Evolutionary conservation across 2,797 vertebrate genomes (phyloP).

Genomic region (Bryconaethiops microstoma): DNA sequence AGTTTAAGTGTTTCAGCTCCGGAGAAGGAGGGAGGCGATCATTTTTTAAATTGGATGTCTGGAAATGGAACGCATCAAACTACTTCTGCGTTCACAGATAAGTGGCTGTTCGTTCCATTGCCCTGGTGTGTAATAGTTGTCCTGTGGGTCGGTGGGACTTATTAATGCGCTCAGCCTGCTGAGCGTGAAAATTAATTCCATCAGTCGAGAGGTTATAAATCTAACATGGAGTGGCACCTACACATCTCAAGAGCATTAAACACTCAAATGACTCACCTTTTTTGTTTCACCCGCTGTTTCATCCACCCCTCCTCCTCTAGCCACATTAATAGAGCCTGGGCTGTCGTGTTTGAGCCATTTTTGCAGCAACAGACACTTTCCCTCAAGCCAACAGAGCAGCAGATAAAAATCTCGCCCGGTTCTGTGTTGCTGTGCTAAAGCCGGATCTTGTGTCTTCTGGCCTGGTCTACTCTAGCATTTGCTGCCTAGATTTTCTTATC

Average conservation of each 20-base stretch:
- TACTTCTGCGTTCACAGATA: conserved; percentile 12
- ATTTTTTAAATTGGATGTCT: not conserved
- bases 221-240: conserved; percentile 47
- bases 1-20: not conserved
- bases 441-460: conserved; percentile 61
- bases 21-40: not conserved
- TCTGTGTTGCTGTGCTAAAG: conserved; percentile 56
- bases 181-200: conserved; percentile 64
- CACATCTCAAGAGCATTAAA: conserved; percentile 33
- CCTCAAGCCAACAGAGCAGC: conserved; percentile 44
- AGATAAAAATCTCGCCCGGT: conserved; percentile 55
- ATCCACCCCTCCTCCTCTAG: not conserved
- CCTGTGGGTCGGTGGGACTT: conserved; percentile 47
- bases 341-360: not conserved
- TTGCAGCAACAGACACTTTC: conserved; percentile 39
- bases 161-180: conserved; percentile 58
- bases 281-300: conserved; percentile 6
- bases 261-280: conserved; percentile 16
- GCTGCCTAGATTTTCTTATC: conserved; percentile 61
- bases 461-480: conserved; percentile 50
- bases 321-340: conserved; percentile 1
- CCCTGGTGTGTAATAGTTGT: not conserved
- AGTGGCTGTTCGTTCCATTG: not conserved
- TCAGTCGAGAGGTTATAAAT: conserved; percentile 51
- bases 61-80: not conserved